Conservation (phyloP, 2,113 vertebrate species). For the Nicator chloris region DNA sequence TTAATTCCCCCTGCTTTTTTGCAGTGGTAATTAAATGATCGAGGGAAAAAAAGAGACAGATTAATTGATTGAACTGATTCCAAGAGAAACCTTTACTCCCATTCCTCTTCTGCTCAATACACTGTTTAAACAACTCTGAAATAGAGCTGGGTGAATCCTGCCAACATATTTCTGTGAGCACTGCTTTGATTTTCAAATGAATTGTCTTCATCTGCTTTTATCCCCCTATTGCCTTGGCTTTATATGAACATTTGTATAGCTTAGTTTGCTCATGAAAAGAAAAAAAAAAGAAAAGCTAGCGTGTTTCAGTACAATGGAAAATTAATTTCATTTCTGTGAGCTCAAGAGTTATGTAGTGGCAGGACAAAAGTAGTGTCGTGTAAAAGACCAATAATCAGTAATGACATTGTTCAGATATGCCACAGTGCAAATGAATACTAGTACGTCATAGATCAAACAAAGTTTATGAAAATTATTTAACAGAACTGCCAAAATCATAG, state of each 20-base stretch:
- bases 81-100: slow-evolving; percentile 24
- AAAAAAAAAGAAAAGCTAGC: neutral
- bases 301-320: slow-evolving; percentile 20
- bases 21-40: slow-evolving; percentile 46
- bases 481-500: neutral
- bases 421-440: neutral
- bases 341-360: slow-evolving; percentile 3
- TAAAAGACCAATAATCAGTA: neutral
- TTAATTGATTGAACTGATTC: slow-evolving; percentile 64
- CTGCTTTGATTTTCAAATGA: slow-evolving; percentile 57
- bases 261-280: slow-evolving; percentile 11
- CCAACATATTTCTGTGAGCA: slow-evolving; percentile 51
- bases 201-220: slow-evolving; percentile 61
- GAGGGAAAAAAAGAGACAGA: neutral
- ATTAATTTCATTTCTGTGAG: neutral
- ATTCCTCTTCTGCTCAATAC: neutral
- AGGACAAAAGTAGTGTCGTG: neutral
- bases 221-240: slow-evolving; percentile 28
- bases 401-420: neutral
- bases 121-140: slow-evolving; percentile 40
- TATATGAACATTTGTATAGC: slow-evolving; percentile 23
- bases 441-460: neutral
- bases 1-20: slow-evolving; percentile 54
- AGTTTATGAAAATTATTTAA: neutral
- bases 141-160: slow-evolving; percentile 38